phyloP scores from a whole-genome alignment of 2,888 invertebrate genomes.

The Mesorhabditis belari region DNA sequence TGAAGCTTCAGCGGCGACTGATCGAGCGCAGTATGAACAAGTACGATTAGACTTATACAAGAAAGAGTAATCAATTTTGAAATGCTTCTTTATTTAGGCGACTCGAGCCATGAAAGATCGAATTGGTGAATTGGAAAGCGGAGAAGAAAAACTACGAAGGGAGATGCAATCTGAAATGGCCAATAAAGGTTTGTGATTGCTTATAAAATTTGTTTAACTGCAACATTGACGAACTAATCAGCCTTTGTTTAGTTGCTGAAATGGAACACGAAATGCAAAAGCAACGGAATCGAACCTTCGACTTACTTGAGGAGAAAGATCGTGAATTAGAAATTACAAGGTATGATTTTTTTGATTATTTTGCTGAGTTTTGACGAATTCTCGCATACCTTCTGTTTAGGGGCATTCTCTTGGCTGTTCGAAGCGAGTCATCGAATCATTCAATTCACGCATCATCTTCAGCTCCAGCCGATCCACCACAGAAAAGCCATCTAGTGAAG shows the following conservation, averaged over 20 bases:
- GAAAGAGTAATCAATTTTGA: not conserved
- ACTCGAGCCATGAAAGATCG: constrained; percentile 26
- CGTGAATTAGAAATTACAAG: constrained; percentile 38
- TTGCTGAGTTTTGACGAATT: too few species aligned
- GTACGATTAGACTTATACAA: constrained; percentile 9
- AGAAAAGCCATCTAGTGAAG: constrained; percentile 4
- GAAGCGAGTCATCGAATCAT: too few species aligned
- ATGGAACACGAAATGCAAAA: constrained; percentile 60
- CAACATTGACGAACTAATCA: too few species aligned
- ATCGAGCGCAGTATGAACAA: constrained; percentile 24
- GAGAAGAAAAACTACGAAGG: constrained; percentile 22
- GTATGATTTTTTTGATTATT: constrained; percentile 5
- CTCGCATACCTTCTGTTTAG: too few species aligned
- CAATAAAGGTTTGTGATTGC: constrained; percentile 8
- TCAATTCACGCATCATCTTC: too few species aligned
- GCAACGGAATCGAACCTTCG: constrained; percentile 74
- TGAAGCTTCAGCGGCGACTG: constrained; percentile 29
- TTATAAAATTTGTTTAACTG: not conserved
- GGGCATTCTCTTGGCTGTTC: too few species aligned
- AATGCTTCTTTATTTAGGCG: constrained; percentile 16
- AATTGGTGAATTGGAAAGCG: constrained; percentile 32
- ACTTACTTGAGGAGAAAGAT: constrained; percentile 41
- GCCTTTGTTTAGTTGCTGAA: constrained; percentile 25
- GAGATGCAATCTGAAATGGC: constrained; percentile 21
- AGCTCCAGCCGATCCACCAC: constrained; percentile 5